Evolutionary conservation across 2,797 vertebrate genomes (phyloP).

Genomic region (Jordanella pulchra): DNA sequence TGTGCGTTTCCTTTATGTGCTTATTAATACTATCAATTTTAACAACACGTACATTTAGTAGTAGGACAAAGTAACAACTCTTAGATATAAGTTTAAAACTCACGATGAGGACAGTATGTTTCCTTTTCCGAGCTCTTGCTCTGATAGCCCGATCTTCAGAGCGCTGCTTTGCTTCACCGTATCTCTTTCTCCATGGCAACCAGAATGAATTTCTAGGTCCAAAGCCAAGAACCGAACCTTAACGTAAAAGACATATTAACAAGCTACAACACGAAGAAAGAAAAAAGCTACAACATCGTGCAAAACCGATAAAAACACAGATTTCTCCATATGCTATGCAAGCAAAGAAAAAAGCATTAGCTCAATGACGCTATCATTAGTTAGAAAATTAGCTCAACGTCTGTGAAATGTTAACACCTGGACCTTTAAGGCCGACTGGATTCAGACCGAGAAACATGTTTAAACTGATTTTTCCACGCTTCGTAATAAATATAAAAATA

Average conservation of each 20-base stretch:
- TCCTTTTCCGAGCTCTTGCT: not conserved
- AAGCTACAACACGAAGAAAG: not conserved
- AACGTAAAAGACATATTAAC: not conserved
- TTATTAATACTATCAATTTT: not conserved
- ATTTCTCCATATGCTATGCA: not conserved
- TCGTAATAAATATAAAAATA: accelerated
- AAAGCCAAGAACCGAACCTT: not conserved
- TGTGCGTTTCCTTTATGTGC: not conserved
- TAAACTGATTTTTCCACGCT: accelerated
- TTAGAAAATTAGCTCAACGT: conserved; percentile 46
- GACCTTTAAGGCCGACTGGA: too few relatives aligned
- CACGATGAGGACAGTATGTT: not conserved
- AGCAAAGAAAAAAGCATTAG: not conserved
- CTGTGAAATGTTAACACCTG: not conserved
- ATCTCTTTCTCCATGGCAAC: conserved; percentile 47
- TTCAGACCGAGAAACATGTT: not conserved
- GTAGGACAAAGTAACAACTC: not conserved
- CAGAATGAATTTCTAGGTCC: conserved; percentile 2
- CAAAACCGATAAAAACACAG: not conserved
- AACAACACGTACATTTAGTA: not conserved
- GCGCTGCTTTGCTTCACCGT: not conserved
- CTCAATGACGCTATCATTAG: conserved; percentile 46
- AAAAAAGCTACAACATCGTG: not conserved
- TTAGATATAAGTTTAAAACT: not conserved
- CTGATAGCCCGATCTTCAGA: not conserved